Evolutionary conservation across 2,888 invertebrate genomes (phyloP).

Genomic region (Cheilosia grossa): DNA sequence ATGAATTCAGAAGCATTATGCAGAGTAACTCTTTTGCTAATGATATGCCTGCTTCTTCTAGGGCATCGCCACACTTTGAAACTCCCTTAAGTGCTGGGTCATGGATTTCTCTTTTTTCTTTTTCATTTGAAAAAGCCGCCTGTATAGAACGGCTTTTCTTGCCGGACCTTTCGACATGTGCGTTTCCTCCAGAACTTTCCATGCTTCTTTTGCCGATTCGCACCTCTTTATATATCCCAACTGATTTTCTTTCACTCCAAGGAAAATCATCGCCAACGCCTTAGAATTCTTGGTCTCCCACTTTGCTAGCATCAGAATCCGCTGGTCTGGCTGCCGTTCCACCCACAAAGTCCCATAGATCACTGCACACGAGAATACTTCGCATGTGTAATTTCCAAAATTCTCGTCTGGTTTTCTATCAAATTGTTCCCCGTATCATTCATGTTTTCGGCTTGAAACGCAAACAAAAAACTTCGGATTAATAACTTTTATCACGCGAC

Average conservation of each 20-base stretch:
- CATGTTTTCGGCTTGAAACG: background rate
- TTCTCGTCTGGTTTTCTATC: constrained; percentile 2
- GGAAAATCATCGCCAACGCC: constrained; percentile 10
- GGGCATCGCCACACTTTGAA: background rate
- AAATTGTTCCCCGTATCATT: background rate
- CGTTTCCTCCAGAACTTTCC: constrained; percentile 4
- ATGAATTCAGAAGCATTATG: constrained; percentile 22
- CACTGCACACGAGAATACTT: background rate
- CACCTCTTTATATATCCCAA: constrained; percentile 12
- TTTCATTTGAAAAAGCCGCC: constrained; percentile 10
- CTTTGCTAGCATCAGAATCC: background rate
- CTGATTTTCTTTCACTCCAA: constrained; percentile 6
- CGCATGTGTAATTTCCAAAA: constrained; percentile 6
- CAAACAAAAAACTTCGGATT: too few species aligned
- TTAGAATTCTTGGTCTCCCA: constrained; percentile 2
- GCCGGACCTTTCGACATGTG: constrained; percentile 19
- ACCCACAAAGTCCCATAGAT: background rate
- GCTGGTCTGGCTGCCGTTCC: too few species aligned
- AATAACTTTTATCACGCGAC: too few species aligned
- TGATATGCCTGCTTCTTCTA: constrained; percentile 16
- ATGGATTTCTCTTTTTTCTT: constrained; percentile 11
- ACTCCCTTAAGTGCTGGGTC: constrained; percentile 5
- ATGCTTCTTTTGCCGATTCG: constrained; percentile 4
- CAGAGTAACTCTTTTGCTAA: constrained; percentile 7
- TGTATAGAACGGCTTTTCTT: background rate